Conservation (phyloP, 92 coral and sea anemone genomes). For the Siderastrea siderea region DNA sequence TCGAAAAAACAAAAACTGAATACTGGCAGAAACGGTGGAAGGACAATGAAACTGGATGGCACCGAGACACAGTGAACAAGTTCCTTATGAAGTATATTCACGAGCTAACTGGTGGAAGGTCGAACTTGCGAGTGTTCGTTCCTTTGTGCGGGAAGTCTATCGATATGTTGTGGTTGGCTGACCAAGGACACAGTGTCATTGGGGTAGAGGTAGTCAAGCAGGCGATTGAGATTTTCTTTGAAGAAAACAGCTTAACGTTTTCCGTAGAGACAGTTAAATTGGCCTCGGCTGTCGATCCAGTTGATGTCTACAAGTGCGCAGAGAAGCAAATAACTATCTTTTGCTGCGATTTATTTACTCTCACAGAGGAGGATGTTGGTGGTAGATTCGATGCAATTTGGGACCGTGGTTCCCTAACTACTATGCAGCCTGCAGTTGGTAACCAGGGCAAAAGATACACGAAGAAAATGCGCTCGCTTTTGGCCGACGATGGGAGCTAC, state of each 20-base stretch:
- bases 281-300: conserved; percentile 12
- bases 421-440: conserved; percentile 55
- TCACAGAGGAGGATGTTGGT: conserved; percentile 47
- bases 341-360: conserved; percentile 57
- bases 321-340: conserved; percentile 71
- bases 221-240: conserved; percentile 66
- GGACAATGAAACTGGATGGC: conserved; percentile 45
- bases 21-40: conserved; percentile 67
- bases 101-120: conserved; percentile 59
- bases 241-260: conserved; percentile 67
- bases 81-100: conserved; percentile 54
- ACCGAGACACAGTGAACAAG: conserved; percentile 52
- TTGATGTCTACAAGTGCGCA: conserved; percentile 45
- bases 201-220: conserved; percentile 73
- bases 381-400: conserved; percentile 82
- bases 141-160: conserved; percentile 82
- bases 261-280: conserved; percentile 24
- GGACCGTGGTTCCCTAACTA: conserved; percentile 82
- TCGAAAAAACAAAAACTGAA: neutral
- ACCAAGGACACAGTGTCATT: conserved; percentile 77
- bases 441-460: conserved; percentile 50
- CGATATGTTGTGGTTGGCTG: conserved; percentile 87
- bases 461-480: conserved; percentile 28
- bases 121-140: conserved; percentile 65
- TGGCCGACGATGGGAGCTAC: conserved; percentile 22